Evolutionary conservation across 2,888 invertebrate species (phyloP).

Genomic region (Chelonus formosanus): DNA sequence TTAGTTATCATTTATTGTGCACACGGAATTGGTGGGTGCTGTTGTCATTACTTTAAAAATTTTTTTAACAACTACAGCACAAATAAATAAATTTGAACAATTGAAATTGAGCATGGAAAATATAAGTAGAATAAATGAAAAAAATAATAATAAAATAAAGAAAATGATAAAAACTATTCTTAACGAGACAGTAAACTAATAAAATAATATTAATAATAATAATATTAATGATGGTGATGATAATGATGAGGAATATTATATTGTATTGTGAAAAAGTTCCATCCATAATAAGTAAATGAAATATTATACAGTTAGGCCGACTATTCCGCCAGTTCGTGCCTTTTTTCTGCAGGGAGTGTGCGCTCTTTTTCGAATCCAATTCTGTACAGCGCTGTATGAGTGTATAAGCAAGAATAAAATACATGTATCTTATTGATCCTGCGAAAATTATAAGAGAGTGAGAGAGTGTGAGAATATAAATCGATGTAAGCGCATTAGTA

Average conservation of each 20-base stretch:
- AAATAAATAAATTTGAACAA: constrained; percentile 15
- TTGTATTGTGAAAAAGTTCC: constrained; percentile 65
- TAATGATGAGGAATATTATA: constrained; percentile 47
- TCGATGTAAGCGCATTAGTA: constrained; percentile 15
- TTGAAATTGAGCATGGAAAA: constrained; percentile 10
- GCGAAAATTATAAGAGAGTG: constrained; percentile 12
- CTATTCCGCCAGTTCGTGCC: constrained; percentile 66
- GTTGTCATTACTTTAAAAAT: constrained; percentile 48
- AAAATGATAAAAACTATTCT: too few species aligned
- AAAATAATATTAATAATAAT: too few species aligned
- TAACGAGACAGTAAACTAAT: too few species aligned
- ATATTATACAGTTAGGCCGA: constrained; percentile 65
- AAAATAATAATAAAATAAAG: constrained; percentile 33
- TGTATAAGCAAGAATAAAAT: constrained; percentile 26
- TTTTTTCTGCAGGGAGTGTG: constrained; percentile 63
- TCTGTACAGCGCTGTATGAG: constrained; percentile 36
- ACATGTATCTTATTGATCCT: constrained; percentile 28
- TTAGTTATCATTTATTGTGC: constrained; percentile 30
- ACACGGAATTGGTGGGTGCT: constrained; percentile 46
- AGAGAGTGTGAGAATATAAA: constrained; percentile 6
- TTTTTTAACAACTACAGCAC: constrained; percentile 36
- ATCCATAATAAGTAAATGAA: constrained; percentile 63
- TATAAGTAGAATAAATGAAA: constrained; percentile 21
- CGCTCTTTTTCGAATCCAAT: constrained; percentile 45
- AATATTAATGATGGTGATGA: too few species aligned